Evolutionary conservation across 1,140 invertebrate species (phyloP).

Genomic region (Magallana gigas): DNA sequence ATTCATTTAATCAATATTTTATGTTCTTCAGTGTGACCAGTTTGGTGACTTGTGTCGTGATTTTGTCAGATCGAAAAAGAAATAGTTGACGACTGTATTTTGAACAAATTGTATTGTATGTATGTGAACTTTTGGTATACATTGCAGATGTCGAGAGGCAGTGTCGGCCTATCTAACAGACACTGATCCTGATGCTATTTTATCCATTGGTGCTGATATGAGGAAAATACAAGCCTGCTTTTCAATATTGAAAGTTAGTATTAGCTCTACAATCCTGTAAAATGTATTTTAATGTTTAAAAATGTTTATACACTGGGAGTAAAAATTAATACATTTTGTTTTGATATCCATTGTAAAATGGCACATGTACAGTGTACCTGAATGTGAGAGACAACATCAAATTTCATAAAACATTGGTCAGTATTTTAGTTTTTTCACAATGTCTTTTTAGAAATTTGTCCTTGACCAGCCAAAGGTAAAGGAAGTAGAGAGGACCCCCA

Average conservation of each 20-base stretch:
- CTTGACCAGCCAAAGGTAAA: slow-evolving; percentile 63
- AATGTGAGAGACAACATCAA: neutral
- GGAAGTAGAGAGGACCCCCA: slow-evolving; percentile 48
- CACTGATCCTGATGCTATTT: slow-evolving; percentile 71
- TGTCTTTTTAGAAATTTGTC: slow-evolving; percentile 59
- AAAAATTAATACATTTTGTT: neutral
- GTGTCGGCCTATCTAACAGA: slow-evolving; percentile 75
- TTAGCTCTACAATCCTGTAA: neutral
- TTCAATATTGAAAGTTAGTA: slow-evolving; percentile 73
- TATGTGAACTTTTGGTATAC: neutral
- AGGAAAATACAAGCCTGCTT: slow-evolving; percentile 78
- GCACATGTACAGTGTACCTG: too few relatives aligned
- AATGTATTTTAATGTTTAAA: too few relatives aligned
- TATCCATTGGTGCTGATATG: slow-evolving; percentile 77
- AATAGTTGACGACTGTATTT: too few relatives aligned
- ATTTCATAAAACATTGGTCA: neutral
- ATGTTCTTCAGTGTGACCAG: too few relatives aligned
- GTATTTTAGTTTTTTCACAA: neutral
- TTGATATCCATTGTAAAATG: neutral
- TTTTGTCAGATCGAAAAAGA: too few relatives aligned
- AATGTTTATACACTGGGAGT: neutral
- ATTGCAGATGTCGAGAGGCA: slow-evolving; percentile 73
- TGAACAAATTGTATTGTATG: too few relatives aligned
- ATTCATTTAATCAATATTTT: too few relatives aligned
- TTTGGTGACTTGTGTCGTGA: too few relatives aligned